phyloP scores from a whole-genome alignment of 2,797 vertebrate species.

The Spizella passerina region DNA sequence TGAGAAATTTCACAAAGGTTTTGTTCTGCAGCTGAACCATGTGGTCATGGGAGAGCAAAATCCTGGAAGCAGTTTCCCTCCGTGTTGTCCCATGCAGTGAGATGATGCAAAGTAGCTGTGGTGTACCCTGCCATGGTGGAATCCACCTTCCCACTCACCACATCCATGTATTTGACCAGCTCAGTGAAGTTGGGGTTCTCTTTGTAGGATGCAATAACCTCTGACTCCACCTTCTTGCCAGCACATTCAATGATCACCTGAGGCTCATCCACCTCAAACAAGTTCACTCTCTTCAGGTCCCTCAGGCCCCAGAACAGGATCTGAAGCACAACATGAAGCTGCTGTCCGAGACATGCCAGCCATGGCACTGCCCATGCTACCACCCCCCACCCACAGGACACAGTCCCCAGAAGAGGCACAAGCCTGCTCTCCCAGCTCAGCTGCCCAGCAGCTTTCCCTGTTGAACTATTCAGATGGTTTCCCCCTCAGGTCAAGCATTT shows the following conservation, averaged over 20 bases:
- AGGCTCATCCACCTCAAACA: constrained; percentile 92
- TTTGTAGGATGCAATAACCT: constrained; percentile 85
- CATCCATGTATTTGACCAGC: constrained; percentile 85
- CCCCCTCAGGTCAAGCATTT: background rate
- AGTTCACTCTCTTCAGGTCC: constrained; percentile 87
- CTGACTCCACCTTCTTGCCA: constrained; percentile 87
- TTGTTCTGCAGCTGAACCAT: background rate
- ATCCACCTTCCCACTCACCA: constrained; percentile 80
- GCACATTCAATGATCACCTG: constrained; percentile 90
- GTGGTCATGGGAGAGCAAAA: background rate
- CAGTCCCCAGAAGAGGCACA: background rate
- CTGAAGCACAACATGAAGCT: constrained; percentile 63
- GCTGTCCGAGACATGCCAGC: rapidly evolving
- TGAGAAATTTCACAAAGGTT: background rate
- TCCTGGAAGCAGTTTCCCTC: background rate
- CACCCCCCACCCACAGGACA: background rate
- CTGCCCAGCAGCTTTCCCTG: background rate
- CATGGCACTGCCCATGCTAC: background rate
- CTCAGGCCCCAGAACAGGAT: constrained; percentile 94
- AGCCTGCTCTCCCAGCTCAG: background rate
- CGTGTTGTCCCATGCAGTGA: background rate
- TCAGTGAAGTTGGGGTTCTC: constrained; percentile 89
- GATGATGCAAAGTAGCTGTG: background rate
- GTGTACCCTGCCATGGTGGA: background rate
- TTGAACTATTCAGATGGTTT: background rate